Evolutionary conservation across 1,140 invertebrate species (phyloP).

Genomic region (Camponotus vicinus): DNA sequence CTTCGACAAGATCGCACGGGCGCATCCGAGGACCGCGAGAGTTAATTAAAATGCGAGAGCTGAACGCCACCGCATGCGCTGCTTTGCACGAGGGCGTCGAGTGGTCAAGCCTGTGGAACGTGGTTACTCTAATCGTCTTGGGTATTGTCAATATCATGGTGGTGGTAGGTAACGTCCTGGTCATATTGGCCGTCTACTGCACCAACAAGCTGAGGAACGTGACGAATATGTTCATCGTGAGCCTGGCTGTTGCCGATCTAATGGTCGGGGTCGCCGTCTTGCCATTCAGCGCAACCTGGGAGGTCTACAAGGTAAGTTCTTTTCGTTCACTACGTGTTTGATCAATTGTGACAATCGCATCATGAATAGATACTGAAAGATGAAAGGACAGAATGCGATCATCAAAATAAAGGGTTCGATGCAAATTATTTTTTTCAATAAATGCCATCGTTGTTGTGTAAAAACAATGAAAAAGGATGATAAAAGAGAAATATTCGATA

Average conservation of each 20-base stretch:
- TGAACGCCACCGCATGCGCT: constrained; percentile 92
- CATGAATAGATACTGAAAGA: not conserved
- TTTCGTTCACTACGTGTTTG: not conserved
- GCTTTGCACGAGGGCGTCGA: constrained; percentile 91
- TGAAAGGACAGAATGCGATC: not conserved
- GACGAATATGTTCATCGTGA: constrained; percentile 98
- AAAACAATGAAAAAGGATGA: not conserved
- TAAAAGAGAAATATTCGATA: not conserved
- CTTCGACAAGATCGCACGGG: constrained; percentile 57
- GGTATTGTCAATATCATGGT: constrained; percentile 95
- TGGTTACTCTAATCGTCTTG: constrained; percentile 92
- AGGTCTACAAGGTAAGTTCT: constrained; percentile 92
- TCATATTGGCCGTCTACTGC: constrained; percentile 96
- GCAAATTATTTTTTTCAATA: not conserved
- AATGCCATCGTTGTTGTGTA: not conserved
- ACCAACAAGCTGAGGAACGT: constrained; percentile 95
- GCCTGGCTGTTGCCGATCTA: constrained; percentile 96
- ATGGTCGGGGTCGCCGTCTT: constrained; percentile 96
- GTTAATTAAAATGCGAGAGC: constrained; percentile 84
- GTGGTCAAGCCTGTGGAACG: constrained; percentile 91
- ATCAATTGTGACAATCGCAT: not conserved
- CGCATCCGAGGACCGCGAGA: constrained; percentile 44
- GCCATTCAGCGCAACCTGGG: constrained; percentile 95
- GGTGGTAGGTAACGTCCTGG: constrained; percentile 95
- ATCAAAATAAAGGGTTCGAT: not conserved